Evolutionary conservation across 2,797 vertebrate genomes (phyloP), one percentile per base, ranked within the genome.

Genomic region (Mormyrus proboscirostris): DNA sequence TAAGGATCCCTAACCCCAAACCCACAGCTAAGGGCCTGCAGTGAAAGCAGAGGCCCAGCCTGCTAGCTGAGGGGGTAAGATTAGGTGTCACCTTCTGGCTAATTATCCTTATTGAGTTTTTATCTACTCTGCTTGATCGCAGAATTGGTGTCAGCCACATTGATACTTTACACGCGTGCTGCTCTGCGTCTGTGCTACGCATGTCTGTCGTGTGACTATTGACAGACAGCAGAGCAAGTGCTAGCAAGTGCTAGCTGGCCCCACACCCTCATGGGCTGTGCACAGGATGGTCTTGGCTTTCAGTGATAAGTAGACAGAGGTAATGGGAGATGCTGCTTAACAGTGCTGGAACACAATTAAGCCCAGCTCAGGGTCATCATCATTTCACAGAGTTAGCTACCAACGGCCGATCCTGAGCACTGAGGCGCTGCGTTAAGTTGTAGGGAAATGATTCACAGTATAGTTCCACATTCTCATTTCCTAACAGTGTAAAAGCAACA

Each of bases 21-120:
- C 29, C 29, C 65, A 33, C 25, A 69, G 10, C 25, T 33, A 69
- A 69, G 25, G 55, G 79, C 73, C 91, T 89, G 89, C 90, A 44
- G 73, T 79, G 38, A 44, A 79, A 59, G 91, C 88, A 47, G 92
- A 93, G 90, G 92, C 55, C 91, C 88, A 90, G 83, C 7, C 83
- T 85, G 49, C 62, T 51, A 41, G 44, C 33, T 47, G 4, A 89
- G 50, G 29, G 38, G 19, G 10, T 33, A 44, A 65, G 49, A 49
- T 88, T 69, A 73, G 62, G 47, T 88, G 59, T 88, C 59, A 16
- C 41, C 14, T 14, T 88, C 22, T 50, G 87, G 4, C n/a, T 88
- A 49, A 88, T 88, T 88, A 76, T 22, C n/a, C 65, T 76, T n/a
- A 76, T 50, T 73, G 29, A 76, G 47, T 29, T 73, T 88, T 51